Evolutionary conservation across 2,113 vertebrate genomes (phyloP), one percentile per base, ranked within the genome.

Genomic region (Chascanopsetta lugubris): DNA sequence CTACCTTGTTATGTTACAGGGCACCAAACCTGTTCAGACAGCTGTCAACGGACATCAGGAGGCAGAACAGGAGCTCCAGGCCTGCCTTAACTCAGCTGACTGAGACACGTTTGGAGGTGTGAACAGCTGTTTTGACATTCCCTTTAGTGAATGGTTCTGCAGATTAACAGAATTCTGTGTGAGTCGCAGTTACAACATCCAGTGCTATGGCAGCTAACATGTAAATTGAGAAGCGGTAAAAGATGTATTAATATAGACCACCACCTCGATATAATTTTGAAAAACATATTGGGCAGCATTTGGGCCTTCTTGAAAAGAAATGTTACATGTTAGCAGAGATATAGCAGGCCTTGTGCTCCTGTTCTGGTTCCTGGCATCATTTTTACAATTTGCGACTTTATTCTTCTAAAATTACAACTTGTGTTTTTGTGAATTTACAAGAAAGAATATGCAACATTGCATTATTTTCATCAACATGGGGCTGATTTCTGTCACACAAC

Each of bases 21-120:
- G 62, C 77, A 30, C 63, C 61, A 83, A 83, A 89, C 81, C 79
- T 77, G 67, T 67, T 80, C 79, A 61, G 81, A 86, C 85, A 89
- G 81, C 85, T 87, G 87, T 87, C 87, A 89, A 30, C 74, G 56
- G 72, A 42, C n/a, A 17, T 42, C 38, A n/a, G 38, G 38, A 42
- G 38, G 61, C 66, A 68, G 63, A 58, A 68, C 58, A 49, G 67
- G 50, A 71, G 77, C 81, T 83, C 29, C 48, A 26, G 77, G 79
- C 80, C 32, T 48, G 67, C 76, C 62, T 85, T 50, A 30, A 50
- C 77, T 61, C 63, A 60, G 61, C 72, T 53, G 63, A 69, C 63
- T 55, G 47, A 69, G 61, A 79, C 72, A 77, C 21, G 20, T 73
- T 61, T 43, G 61, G 69, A 84, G 77, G 85, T 81, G 83, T 79